These are phyloP conservation scores for Drosophila guanche DNA, from an alignment of 1,140 invertebrate species.

Conservation along the genomic window DNA sequence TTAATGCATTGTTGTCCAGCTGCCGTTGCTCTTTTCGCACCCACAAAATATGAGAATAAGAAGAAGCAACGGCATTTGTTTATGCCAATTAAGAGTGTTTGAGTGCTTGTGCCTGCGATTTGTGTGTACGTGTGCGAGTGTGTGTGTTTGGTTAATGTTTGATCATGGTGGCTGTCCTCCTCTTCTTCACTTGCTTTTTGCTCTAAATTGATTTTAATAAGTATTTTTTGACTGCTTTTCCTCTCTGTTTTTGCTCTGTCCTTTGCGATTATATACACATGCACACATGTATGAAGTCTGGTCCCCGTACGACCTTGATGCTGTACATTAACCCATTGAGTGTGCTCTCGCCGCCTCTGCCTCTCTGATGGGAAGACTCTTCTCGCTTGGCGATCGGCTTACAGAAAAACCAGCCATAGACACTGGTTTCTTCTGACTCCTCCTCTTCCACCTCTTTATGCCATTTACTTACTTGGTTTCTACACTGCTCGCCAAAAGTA, in stretches of 20 bases:
- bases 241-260: conserved; percentile 1
- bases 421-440: conserved; percentile 19
- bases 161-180: conserved; percentile 42
- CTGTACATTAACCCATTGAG: conserved; percentile 81
- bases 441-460: conserved; percentile 6
- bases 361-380: conserved; percentile 2
- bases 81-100: conserved; percentile 40
- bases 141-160: conserved; percentile 51
- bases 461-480: conserved; percentile 9
- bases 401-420: conserved; percentile 21
- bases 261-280: conserved; percentile 29
- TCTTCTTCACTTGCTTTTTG: conserved; percentile 58
- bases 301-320: conserved; percentile 73
- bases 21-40: conserved; percentile 72
- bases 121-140: conserved; percentile 20
- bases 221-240: conserved; percentile 57
- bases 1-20: conserved; percentile 58
- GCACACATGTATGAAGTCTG: conserved; percentile 31
- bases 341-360: conserved; percentile 35
- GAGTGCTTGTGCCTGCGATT: not conserved
- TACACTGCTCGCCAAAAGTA: conserved; percentile 35
- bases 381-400: conserved; percentile 49
- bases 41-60: conserved; percentile 37
- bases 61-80: conserved; percentile 52
- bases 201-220: conserved; percentile 79